A percentile compares a stretch with the other conserved stretches of the same genome.
These are phyloP conservation scores for Sinotaia quadrata DNA, from an alignment of 2,888 invertebrate genomes.

Conservation along the genomic window DNA sequence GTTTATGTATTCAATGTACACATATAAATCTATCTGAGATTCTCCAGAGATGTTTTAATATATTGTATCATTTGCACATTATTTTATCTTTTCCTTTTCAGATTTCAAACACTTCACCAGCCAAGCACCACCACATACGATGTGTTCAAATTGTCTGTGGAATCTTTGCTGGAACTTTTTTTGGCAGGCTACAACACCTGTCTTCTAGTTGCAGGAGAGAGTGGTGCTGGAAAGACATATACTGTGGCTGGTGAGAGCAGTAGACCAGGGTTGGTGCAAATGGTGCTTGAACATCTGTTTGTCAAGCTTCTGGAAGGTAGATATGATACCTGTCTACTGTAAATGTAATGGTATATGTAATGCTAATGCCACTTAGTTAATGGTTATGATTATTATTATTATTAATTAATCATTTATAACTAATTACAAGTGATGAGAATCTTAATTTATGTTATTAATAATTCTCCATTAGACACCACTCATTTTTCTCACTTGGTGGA, in stretches of 20 bases:
- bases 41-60: no score
- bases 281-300: conserved; percentile 64
- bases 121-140: conserved; percentile 60
- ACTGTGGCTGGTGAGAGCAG: conserved; percentile 62
- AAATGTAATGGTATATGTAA: neutral
- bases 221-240: conserved; percentile 67
- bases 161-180: conserved; percentile 61
- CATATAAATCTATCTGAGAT: no score
- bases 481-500: no score
- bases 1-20: no score
- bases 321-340: neutral
- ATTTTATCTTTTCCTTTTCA: no score
- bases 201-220: conserved; percentile 65
- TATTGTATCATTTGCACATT: no score
- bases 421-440: no score
- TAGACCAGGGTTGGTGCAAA: conserved; percentile 59
- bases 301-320: conserved; percentile 59
- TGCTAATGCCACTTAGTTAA: no score
- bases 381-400: no score
- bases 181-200: conserved; percentile 67
- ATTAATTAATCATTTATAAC: no score
- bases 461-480: no score
- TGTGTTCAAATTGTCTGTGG: conserved; percentile 58
- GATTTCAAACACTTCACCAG: conserved; percentile 60
- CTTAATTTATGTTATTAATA: no score